These are phyloP conservation scores for Phrixothrix hirtus DNA, from an alignment of 2,888 invertebrate genomes.

Conservation along the genomic window DNA sequence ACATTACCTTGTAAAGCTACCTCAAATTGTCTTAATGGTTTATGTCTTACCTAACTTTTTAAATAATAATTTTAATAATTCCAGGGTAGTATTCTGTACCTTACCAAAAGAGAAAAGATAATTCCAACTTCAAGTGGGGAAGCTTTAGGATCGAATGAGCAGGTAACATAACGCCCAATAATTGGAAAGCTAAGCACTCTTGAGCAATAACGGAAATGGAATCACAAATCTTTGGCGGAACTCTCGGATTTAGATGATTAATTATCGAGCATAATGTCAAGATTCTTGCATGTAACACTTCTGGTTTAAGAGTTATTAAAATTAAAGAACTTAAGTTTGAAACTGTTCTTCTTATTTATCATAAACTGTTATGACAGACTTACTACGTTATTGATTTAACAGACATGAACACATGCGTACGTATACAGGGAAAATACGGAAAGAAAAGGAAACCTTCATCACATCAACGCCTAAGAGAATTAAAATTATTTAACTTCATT, in stretches of 20 bases:
- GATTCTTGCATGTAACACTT: constrained; percentile 14
- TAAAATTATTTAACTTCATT: too few relatives aligned
- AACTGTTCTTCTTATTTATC: neutral
- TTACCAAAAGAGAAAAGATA: too few relatives aligned
- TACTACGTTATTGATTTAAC: neutral
- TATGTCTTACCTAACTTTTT: too few relatives aligned
- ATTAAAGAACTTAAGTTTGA: constrained; percentile 11
- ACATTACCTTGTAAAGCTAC: too few relatives aligned
- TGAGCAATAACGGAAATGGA: constrained; percentile 27
- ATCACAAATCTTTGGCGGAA: constrained; percentile 27
- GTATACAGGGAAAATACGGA: too few relatives aligned
- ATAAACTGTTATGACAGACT: neutral
- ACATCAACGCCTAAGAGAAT: too few relatives aligned
- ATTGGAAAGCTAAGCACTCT: constrained; percentile 31
- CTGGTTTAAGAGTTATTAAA: constrained; percentile 19
- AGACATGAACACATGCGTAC: too few relatives aligned
- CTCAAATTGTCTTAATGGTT: too few relatives aligned
- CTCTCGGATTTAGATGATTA: constrained; percentile 28
- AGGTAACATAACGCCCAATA: constrained; percentile 32
- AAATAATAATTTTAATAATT: too few relatives aligned
- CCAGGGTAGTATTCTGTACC: too few relatives aligned
- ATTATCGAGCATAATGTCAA: constrained; percentile 27
- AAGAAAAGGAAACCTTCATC: too few relatives aligned
- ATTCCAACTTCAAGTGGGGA: constrained; percentile 18
- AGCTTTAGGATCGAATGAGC: constrained; percentile 25